Evolutionary conservation across 2,797 vertebrate genomes (phyloP), one percentile per base, ranked within the genome.

Genomic region (Poecilia gillii): DNA sequence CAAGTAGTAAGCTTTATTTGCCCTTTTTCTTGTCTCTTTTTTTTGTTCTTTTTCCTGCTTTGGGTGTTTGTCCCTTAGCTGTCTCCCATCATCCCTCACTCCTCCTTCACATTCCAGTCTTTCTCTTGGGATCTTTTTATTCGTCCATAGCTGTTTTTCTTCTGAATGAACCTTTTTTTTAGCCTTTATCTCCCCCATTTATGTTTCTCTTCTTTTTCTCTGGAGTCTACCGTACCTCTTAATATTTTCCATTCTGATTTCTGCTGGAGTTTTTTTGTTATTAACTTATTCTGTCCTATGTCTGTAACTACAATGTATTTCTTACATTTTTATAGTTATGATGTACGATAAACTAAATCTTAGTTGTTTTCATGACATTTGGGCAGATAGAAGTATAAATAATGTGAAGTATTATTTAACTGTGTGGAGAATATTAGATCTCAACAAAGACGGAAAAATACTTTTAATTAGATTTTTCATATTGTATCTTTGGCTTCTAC

Each of bases 1-100:
- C 83, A 0, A 84, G 74, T 84, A 85, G 81, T 80, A 79, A 51
- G 81, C 74, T 81, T 74, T 77, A 77, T 81, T 77, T 75, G n/a
- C 1, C 80, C 84, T 79, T 73, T 47, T 49, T 73, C 49, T n/a
- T 41, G 13, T 59, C 74, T 76, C 51, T 62, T 39, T 16, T 70
- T 71, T 57, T 18, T 78, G 20, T 23, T 77, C 66, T 71, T 59
- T 13, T 13, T 3, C 39, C 14, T 25, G 46, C 75, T 45, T 73
- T 53, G 31, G 3, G 12, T 62, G 20, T 82, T 49, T 33, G 6
- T 57, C 49, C 76, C 73, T 76, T 16, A 3, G 72, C 76, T 23
- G 41, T 78, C 71, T 81, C 5, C 18, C 14, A n/a, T 43, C 28
- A 28, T 28, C 14, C 6, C 59, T 73, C 49, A 31, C 25, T 78